These are phyloP conservation scores for Neoscelio sp. DNA, from an alignment of 2,888 invertebrate genomes.

Conservation along the genomic window DNA sequence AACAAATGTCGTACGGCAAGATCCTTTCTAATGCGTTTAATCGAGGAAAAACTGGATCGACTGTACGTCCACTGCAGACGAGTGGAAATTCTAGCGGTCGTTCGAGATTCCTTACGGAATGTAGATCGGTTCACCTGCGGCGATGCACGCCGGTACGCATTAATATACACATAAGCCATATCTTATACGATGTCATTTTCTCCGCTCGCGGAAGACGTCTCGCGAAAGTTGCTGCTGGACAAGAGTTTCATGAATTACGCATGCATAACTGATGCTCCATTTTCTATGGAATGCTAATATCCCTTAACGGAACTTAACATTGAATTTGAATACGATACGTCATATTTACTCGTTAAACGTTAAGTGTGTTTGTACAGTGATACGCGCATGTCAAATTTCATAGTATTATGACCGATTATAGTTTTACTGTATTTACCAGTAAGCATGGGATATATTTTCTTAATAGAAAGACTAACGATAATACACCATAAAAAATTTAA, in stretches of 20 bases:
- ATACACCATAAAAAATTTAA: too few relatives aligned
- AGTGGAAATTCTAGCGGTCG: conserved; percentile 53
- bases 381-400: too few relatives aligned
- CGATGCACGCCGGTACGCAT: conserved; percentile 37
- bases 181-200: conserved; percentile 57
- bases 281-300: conserved; percentile 64
- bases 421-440: too few relatives aligned
- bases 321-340: conserved; percentile 37
- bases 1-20: conserved; percentile 34
- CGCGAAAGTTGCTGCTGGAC: conserved; percentile 59
- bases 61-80: conserved; percentile 27
- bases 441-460: too few relatives aligned
- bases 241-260: conserved; percentile 58
- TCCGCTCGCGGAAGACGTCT: conserved; percentile 54
- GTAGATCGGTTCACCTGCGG: conserved; percentile 50
- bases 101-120: conserved; percentile 47
- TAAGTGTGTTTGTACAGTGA: too few relatives aligned
- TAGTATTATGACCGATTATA: too few relatives aligned
- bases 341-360: too few relatives aligned
- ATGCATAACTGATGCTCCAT: conserved; percentile 58
- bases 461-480: too few relatives aligned
- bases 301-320: conserved; percentile 45
- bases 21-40: conserved; percentile 54
- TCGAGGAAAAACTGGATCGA: conserved; percentile 57
- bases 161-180: conserved; percentile 54